Conservation (phyloP, 2,888 invertebrate genomes). For the Cheilosia pagana region DNA sequence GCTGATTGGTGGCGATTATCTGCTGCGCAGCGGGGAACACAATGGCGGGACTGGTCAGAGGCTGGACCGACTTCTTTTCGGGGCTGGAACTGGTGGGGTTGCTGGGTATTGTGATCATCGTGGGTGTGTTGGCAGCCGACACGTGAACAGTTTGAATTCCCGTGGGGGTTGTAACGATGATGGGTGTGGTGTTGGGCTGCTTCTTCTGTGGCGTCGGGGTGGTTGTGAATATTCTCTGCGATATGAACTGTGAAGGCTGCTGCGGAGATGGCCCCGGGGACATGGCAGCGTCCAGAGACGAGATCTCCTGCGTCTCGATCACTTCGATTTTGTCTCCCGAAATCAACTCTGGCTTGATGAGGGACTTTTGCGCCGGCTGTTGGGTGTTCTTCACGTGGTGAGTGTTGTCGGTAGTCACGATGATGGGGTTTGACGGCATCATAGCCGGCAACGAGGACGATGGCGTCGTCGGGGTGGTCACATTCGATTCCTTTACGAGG, state of each 20-base stretch:
- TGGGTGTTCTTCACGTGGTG: slow-evolving; percentile 36
- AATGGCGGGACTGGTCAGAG: slow-evolving; percentile 59
- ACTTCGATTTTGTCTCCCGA: slow-evolving; percentile 68
- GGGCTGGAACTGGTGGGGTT: slow-evolving; percentile 50
- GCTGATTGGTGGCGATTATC: slow-evolving; percentile 62
- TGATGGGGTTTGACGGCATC: slow-evolving; percentile 79
- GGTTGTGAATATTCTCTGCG: slow-evolving; percentile 54
- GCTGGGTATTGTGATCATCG: slow-evolving; percentile 61
- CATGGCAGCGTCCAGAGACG: slow-evolving; percentile 31
- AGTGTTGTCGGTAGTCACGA: slow-evolving; percentile 69
- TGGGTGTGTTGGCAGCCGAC: slow-evolving; percentile 78
- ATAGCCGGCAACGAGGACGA: slow-evolving; percentile 78
- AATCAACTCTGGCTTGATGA: slow-evolving; percentile 52
- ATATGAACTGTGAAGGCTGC: slow-evolving; percentile 54
- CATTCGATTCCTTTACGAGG: slow-evolving; percentile 44
- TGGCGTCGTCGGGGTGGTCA: slow-evolving; percentile 8
- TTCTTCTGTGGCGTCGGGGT: slow-evolving; percentile 42
- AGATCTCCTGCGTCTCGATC: slow-evolving; percentile 58
- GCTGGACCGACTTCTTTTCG: slow-evolving; percentile 52
- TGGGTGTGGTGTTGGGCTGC: slow-evolving; percentile 79
- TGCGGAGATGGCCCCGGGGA: slow-evolving; percentile 34
- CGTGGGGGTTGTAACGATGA: slow-evolving; percentile 81
- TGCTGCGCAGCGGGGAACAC: slow-evolving; percentile 62
- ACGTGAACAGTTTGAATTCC: slow-evolving; percentile 83
- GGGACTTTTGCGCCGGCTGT: slow-evolving; percentile 47